Evolutionary conservation across 2,113 vertebrate genomes (phyloP), one percentile per base, ranked within the genome.

Genomic region (Camarhynchus parvulus): DNA sequence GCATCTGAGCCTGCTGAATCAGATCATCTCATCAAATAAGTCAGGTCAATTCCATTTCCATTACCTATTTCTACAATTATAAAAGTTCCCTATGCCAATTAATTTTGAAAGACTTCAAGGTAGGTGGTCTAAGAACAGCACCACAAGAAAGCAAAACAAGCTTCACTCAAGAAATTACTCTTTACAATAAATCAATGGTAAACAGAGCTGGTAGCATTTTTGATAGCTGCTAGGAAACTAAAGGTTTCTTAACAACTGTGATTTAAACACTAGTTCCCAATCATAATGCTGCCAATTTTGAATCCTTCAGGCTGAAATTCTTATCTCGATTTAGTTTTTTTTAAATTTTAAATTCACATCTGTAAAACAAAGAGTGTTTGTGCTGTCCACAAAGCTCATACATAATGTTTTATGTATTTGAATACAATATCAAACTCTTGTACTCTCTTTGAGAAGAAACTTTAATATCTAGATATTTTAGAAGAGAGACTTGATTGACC

Each of bases 161-260:
- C 30, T 83, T 44, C 56, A 88, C 30, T 28, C 74, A 90, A 90
- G 56, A 93, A 92, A 90, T 7, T 0, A 82, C n/a, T 62, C 17
- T 82, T 6, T 64, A n/a, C 42, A 90, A 50, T 18, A 72, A 4
- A 42, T 9, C 67, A 58, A 13, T 14, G 19, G 17, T 35, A 78
- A 47, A 46, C 7, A 42, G 82, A 68, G 39, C 63, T 68, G 7
- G 44, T 52, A 76, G 66, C 19, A 68, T 83, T 75, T 64, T 47
- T 41, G 92, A 75, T 56, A 88, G 78, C 74, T 94, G 62, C 78
- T 72, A 68, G 66, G 78, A 94, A 87, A 87, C 78, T 31, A 74
- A 78, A 78, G 15, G 25, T 84, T 95, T 70, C 16, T 50, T 73
- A 90, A 91, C 28, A 83, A 55, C n/a, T 84, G 22, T 25, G 31